Base-by-base conservation (phyloP, 1,140 invertebrate species). In the Aricia agestis region DNA sequence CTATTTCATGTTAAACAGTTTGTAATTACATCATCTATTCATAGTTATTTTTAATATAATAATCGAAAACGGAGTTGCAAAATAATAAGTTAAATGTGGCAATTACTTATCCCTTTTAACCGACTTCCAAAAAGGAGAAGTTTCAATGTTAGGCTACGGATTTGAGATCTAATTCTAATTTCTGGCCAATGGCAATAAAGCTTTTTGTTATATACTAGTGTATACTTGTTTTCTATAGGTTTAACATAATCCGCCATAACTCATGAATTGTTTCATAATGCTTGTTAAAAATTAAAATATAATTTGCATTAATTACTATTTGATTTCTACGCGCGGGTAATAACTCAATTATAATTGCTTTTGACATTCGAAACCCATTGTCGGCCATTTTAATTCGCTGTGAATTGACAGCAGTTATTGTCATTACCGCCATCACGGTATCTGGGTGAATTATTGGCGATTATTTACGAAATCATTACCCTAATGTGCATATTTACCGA, bases 321-420 rank as follows among this genome's bases (percentile, higher is more conserved):
- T 15, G 13, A 52, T 52, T 52, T 52, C 45, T 52, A 52, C 45
- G 19, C 59, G 17, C 59, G 59, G 7, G 18, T 19, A 18, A 63
- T 63, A 63, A 63, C 19, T 63, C 59, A 63, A 63, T 63, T 19
- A 25, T 63, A 63, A 63, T 63, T 18, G 59, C 59, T 63, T 19
- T 18, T 63, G 59, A 63, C 59, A 63, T 19, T 63, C 19, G 59
- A 63, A 63, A 63, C 59, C 18, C 59, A 19, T 63, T 63, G 59
- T 63, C 59, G 59, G 59, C 59, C 59, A 63, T 63, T 63, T 63
- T 63, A 63, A 63, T 63, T 19, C 18, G 6, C 10, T 19, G 18
- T 19, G 18, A 63, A 63, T 63, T 63, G 59, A 63, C 59, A 19
- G 18, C 59, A 63, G 10, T 63, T 63, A 63, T 63, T 18, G 59